These are phyloP conservation scores for Phataginus tetradactyla DNA, from an alignment of 2,797 vertebrate species.

Conservation along the genomic window DNA sequence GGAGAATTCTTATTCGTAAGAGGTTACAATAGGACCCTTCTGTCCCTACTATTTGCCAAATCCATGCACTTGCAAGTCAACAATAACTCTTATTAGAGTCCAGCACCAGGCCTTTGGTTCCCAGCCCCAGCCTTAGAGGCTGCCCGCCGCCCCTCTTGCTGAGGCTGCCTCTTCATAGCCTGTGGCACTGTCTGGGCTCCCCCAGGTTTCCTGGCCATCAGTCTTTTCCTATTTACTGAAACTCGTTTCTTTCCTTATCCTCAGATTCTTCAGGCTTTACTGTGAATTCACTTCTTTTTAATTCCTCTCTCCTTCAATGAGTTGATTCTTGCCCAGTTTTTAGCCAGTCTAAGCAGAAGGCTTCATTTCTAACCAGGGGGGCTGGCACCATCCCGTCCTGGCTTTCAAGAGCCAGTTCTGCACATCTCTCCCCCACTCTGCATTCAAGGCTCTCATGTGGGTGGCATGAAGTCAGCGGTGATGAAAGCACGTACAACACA, in stretches of 20 bases:
- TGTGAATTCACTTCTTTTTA: neutral
- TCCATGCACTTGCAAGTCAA: neutral
- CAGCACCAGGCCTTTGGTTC: neutral
- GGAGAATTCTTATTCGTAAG: neutral
- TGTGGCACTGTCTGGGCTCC: neutral
- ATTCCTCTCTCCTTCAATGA: neutral
- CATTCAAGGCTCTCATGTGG: fast-evolving
- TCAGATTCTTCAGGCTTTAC: neutral
- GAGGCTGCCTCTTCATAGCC: neutral
- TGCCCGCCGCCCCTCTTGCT: neutral
- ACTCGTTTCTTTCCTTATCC: neutral
- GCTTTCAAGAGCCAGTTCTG: neutral
- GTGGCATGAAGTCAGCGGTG: neutral
- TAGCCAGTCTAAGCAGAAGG: neutral
- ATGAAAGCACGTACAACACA: neutral
- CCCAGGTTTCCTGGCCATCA: neutral
- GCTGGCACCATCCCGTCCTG: neutral
- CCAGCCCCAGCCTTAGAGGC: fast-evolving
- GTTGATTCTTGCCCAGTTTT: neutral
- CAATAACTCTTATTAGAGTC: neutral
- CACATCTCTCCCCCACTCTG: too few relatives aligned
- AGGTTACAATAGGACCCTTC: neutral
- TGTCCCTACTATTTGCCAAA: neutral
- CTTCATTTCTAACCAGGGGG: neutral
- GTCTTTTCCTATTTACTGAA: neutral